Evolutionary conservation across 2,113 vertebrate genomes (phyloP).

Genomic region (Clupea harengus): DNA sequence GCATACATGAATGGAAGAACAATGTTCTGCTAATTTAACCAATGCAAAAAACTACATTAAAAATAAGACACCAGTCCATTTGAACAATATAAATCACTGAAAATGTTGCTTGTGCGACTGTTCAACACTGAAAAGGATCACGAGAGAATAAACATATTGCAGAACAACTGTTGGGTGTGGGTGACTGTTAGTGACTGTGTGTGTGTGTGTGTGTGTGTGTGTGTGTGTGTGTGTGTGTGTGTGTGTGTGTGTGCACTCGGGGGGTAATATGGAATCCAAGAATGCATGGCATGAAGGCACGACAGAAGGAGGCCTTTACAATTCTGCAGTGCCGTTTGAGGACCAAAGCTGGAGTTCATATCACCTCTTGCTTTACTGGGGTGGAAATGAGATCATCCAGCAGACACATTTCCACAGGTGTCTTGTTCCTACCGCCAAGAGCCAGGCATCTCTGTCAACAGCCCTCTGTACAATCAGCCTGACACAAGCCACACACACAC

Average conservation of each 20-base stretch:
- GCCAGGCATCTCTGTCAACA: neutral
- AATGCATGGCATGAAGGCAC: neutral
- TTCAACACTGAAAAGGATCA: no score
- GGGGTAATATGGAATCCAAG: neutral
- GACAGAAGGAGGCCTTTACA: neutral
- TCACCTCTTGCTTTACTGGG: neutral
- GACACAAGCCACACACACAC: neutral
- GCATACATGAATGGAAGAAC: no score
- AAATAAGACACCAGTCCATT: no score
- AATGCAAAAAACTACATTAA: no score
- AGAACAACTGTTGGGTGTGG: no score
- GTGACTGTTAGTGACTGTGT: neutral
- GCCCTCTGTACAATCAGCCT: no score
- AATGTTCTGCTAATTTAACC: no score
- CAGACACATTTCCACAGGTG: constrained; percentile 14
- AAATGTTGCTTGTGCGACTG: no score
- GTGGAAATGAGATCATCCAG: neutral
- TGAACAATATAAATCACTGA: no score
- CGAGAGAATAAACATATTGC: no score
- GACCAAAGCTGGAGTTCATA: neutral
- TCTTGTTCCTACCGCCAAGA: constrained; percentile 6
- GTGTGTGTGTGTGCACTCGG: neutral
- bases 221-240: neutral
- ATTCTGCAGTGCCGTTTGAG: neutral
- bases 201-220: neutral